Evolutionary conservation across 2,888 invertebrate genomes (phyloP).

Genomic region (Amaurobius ferox): DNA sequence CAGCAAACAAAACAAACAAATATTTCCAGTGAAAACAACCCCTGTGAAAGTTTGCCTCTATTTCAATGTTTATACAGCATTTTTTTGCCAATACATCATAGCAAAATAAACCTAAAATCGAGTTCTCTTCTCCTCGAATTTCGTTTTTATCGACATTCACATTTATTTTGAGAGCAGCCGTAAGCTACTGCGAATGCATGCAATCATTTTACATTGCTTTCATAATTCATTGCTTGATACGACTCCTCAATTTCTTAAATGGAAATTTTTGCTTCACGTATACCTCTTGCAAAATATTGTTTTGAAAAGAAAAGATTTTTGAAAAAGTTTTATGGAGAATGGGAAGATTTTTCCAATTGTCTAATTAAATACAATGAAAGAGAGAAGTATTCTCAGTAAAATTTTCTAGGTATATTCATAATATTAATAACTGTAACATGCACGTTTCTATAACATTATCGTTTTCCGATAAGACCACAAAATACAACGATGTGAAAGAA

Average conservation of each 20-base stretch:
- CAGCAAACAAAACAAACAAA: too few species aligned
- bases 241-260: background rate
- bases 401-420: too few species aligned
- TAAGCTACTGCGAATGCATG: background rate
- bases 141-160: constrained; percentile 16
- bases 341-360: background rate
- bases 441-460: too few species aligned
- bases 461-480: too few species aligned
- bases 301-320: background rate
- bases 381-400: too few species aligned
- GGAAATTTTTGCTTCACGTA: background rate
- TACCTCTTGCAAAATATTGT: background rate
- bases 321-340: background rate
- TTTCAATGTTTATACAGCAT: background rate
- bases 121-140: background rate
- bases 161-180: background rate
- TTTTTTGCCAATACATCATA: background rate
- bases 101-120: background rate
- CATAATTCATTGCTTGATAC: background rate
- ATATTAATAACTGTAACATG: too few species aligned
- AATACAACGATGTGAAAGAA: too few species aligned
- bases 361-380: background rate
- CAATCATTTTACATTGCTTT: constrained; percentile 20
- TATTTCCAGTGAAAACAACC: too few species aligned
- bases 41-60: too few species aligned